Conservation (phyloP, 2,113 vertebrate genomes). For the Caretta caretta region DNA sequence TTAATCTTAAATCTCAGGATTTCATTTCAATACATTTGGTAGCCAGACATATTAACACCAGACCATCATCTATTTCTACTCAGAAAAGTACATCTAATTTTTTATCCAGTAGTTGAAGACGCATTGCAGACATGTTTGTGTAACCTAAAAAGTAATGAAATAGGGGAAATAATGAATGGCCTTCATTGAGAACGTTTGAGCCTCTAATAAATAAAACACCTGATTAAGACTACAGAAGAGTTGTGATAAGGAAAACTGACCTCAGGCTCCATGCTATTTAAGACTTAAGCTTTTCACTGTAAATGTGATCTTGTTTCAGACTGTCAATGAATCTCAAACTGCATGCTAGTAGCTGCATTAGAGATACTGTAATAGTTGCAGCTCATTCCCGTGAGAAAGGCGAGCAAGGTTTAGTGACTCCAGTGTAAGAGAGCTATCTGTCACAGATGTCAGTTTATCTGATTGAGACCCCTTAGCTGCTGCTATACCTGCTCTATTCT, state of each 20-base stretch:
- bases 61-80: neutral
- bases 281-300: conserved; percentile 84
- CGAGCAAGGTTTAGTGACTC: conserved; percentile 83
- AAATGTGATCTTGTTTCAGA: conserved; percentile 87
- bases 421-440: conserved; percentile 81
- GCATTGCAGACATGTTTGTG: fast-evolving
- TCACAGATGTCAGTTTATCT: conserved; percentile 85
- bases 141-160: conserved; percentile 16
- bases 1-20: neutral
- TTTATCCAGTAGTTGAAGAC: neutral
- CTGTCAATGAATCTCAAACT: conserved; percentile 79
- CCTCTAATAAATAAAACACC: conserved; percentile 75
- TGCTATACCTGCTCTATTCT: conserved; percentile 67
- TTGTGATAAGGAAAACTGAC: conserved; percentile 84
- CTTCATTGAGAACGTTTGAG: conserved; percentile 72
- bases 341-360: conserved; percentile 79
- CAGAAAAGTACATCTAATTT: neutral
- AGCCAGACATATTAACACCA: neutral
- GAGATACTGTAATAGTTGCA: conserved; percentile 80
- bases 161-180: conserved; percentile 19
- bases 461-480: conserved; percentile 75
- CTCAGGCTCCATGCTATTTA: conserved; percentile 82
- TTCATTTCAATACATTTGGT: neutral
- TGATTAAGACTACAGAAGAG: conserved; percentile 73
- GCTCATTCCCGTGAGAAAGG: conserved; percentile 82